Base-by-base conservation (phyloP, 2,113 vertebrate genomes). In the Nothoprocta perdicaria region DNA sequence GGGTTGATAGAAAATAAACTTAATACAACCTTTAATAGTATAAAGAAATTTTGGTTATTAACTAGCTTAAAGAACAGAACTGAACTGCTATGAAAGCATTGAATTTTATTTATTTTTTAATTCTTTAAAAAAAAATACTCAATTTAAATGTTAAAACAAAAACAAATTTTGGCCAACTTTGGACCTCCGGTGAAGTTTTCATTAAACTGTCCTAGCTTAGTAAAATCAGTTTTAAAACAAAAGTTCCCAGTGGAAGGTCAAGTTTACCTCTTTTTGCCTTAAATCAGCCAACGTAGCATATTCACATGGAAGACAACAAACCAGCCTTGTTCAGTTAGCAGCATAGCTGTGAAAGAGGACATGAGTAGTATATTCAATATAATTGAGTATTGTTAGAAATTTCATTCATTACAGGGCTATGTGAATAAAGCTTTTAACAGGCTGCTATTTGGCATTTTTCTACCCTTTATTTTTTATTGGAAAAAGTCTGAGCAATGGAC, bases 331-430 rank as follows among this genome's bases (percentile, higher is more conserved):
- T 40, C 31, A 82, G 10, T 29, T 73, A 10, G 5, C 48, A 76
- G 48, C 48, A 69, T 41, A 76, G 58, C 22, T 76, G 67, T 55
- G 71, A 67, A 81, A 48, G 33, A 72, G 22, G 17, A 13, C 16
- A 1, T 60, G 43, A 74, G 52, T 66, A 35, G 3, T 58, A 0
- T 3, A 14, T 14, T 3, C 0, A 31, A 3, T 40, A 53, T 53
- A 24, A 27, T 7, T 7, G 7, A 26, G 52, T 26, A 27, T 52
- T n/a, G 7, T 61, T 61, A 22, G 29, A 48, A n/a, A 16, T 26
- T 55, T 4, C 12, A 33, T 73, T 57, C 15, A 21, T 88, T 53
- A 55, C 67, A 40, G 27, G 19, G 24, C 45, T 63, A 23, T 62
- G 10, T 31, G 29, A 16, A 35, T 14, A 3, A 5, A 10, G 14